phyloP scores from a whole-genome alignment of 2,113 vertebrate species.

The Orthonyx spaldingii region DNA sequence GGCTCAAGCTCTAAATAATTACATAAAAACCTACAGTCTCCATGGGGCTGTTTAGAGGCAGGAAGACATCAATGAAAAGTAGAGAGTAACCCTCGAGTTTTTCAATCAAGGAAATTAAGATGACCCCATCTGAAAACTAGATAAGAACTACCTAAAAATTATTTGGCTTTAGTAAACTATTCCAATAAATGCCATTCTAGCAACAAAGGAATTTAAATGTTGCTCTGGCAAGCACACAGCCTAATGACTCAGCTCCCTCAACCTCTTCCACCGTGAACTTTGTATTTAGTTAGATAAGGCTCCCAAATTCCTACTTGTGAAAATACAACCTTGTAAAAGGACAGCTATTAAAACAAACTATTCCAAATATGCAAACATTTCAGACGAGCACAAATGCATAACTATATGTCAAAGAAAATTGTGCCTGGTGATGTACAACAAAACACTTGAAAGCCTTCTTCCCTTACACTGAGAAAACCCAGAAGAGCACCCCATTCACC shows the following conservation, averaged over 20 bases:
- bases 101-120: constrained; percentile 88
- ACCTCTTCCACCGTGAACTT: neutral
- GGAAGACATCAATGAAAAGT: constrained; percentile 81
- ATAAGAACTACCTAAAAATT: neutral
- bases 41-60: constrained; percentile 73
- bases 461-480: neutral
- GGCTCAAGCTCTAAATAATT: neutral
- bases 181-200: neutral
- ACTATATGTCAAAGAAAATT: neutral
- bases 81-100: constrained; percentile 90
- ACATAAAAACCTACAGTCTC: constrained; percentile 80
- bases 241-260: neutral
- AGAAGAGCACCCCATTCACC: neutral
- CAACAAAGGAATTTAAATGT: neutral
- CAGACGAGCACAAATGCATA: rapidly evolving
- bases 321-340: neutral
- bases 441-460: neutral
- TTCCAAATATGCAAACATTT: neutral
- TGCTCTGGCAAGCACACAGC: neutral
- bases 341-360: neutral
- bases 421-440: neutral
- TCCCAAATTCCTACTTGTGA: neutral
- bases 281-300: neutral
- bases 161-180: neutral
- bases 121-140: constrained; percentile 92